Conservation (phyloP, 2,113 vertebrate genomes). For the Oxygymnocypris stewartii region DNA sequence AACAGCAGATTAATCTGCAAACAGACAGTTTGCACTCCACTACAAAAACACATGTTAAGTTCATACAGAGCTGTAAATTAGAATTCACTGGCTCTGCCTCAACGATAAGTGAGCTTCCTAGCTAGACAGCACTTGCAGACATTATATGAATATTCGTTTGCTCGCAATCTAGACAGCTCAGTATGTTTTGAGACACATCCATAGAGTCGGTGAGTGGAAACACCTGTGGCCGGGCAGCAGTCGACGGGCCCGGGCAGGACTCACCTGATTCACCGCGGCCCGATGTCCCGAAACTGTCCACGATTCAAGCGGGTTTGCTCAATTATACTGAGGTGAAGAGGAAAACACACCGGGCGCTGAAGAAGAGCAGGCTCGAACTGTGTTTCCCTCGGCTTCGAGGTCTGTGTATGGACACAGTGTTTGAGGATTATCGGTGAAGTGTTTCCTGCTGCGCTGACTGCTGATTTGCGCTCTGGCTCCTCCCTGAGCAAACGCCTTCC, state of each 20-base stretch:
- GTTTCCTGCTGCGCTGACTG: slow-evolving; percentile 58
- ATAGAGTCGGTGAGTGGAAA: slow-evolving; percentile 34
- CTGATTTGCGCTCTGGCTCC: slow-evolving; percentile 58
- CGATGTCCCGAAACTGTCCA: slow-evolving; percentile 59
- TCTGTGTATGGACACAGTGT: slow-evolving; percentile 20
- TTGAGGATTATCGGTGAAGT: slow-evolving; percentile 42
- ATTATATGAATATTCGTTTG: not conserved
- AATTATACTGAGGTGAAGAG: slow-evolving; percentile 12
- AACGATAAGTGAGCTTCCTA: not conserved
- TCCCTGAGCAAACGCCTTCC: slow-evolving; percentile 55
- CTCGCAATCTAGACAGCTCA: not conserved
- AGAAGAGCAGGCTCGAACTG: not conserved
- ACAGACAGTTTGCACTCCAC: not conserved
- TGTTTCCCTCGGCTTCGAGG: slow-evolving; percentile 34
- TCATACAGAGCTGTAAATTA: not conserved
- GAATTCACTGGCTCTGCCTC: not conserved
- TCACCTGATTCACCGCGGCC: slow-evolving; percentile 71
- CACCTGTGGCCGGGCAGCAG: slow-evolving; percentile 65
- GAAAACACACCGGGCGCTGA: slow-evolving; percentile 3
- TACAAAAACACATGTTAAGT: not conserved
- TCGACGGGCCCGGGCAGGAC: slow-evolving; percentile 60
- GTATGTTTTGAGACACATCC: slow-evolving; percentile 1
- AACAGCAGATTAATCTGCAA: not conserved
- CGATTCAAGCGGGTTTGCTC: slow-evolving; percentile 34
- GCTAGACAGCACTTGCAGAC: not conserved